A percentile compares a stretch with the other conserved stretches of the same genome.
Evolutionary conservation across 2,113 vertebrate species (phyloP).

Genomic region (Saguinus midas): DNA sequence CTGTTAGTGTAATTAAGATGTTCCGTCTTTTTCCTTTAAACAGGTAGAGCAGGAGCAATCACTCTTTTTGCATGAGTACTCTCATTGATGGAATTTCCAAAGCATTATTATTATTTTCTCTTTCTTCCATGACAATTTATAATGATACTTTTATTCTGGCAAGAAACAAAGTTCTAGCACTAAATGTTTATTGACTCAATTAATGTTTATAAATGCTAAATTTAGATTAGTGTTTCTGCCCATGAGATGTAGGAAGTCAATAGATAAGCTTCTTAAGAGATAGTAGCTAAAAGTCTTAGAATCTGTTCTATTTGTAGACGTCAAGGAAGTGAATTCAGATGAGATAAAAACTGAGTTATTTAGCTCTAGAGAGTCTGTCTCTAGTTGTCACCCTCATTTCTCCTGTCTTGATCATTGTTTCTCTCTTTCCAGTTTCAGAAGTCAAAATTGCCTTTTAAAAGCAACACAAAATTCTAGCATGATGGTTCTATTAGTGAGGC

Average conservation of each 20-base stretch:
- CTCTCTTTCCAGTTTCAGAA: background rate
- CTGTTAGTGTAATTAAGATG: constrained; percentile 69
- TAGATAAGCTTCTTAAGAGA: background rate
- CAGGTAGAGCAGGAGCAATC: constrained; percentile 27
- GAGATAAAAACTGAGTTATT: background rate
- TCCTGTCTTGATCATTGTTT: background rate
- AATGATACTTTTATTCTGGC: constrained; percentile 20
- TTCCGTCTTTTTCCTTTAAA: constrained; percentile 65
- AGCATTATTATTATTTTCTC: background rate
- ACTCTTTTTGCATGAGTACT: background rate
- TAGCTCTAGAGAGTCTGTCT: background rate
- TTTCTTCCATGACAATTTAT: background rate
- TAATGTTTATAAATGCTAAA: background rate
- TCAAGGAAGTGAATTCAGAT: background rate
- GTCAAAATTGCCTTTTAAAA: background rate
- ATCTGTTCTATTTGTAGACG: background rate
- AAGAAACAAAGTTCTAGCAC: background rate
- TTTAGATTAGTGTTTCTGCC: constrained; percentile 21
- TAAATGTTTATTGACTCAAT: background rate
- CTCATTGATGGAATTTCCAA: constrained; percentile 17
- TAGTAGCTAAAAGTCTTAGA: background rate
- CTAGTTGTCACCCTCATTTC: background rate
- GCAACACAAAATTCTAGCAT: background rate
- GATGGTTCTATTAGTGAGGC: background rate
- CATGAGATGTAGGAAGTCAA: background rate